phyloP scores from a whole-genome alignment of 2,888 invertebrate genomes.

The Parnassius orleans region DNA sequence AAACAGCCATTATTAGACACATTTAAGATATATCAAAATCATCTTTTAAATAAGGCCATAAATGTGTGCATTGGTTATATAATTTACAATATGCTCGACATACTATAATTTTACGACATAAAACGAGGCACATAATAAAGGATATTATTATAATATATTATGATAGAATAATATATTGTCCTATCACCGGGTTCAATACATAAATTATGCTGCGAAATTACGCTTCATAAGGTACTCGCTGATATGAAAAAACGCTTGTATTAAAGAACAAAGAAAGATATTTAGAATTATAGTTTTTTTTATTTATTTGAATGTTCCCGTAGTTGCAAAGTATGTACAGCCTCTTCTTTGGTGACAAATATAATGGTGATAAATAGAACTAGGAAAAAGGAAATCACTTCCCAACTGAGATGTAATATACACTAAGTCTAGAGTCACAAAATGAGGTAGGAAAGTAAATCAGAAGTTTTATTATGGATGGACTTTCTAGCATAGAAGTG shows the following conservation, averaged over 20 bases:
- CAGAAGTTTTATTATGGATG: conserved; percentile 54
- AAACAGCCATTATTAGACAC: conserved; percentile 68
- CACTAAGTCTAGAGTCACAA: conserved; percentile 63
- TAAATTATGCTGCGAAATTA: conserved; percentile 26
- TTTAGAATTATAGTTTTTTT: conserved; percentile 31
- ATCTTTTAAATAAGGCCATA: conserved; percentile 71
- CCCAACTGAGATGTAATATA: conserved; percentile 47
- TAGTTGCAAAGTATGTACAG: conserved; percentile 54
- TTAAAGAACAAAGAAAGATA: conserved; percentile 28
- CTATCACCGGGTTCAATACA: conserved; percentile 51
- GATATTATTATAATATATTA: conserved; percentile 30
- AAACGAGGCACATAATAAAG: conserved; percentile 57
- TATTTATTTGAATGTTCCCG: conserved; percentile 35
- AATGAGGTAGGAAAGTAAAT: conserved; percentile 76
- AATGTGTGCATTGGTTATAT: conserved; percentile 50
- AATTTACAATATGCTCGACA: conserved; percentile 47
- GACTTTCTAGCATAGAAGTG: conserved; percentile 36
- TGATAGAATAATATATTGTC: conserved; percentile 60
- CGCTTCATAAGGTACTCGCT: conserved; percentile 54
- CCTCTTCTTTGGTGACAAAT: conserved; percentile 73
- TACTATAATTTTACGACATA: conserved; percentile 36
- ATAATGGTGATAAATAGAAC: conserved; percentile 49
- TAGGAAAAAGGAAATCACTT: conserved; percentile 41
- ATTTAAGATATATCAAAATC: conserved; percentile 40
- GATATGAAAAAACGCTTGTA: conserved; percentile 54